These are phyloP conservation scores for Acipenser transmontanus DNA, from an alignment of 2,797 vertebrate species.

Conservation along the genomic window DNA sequence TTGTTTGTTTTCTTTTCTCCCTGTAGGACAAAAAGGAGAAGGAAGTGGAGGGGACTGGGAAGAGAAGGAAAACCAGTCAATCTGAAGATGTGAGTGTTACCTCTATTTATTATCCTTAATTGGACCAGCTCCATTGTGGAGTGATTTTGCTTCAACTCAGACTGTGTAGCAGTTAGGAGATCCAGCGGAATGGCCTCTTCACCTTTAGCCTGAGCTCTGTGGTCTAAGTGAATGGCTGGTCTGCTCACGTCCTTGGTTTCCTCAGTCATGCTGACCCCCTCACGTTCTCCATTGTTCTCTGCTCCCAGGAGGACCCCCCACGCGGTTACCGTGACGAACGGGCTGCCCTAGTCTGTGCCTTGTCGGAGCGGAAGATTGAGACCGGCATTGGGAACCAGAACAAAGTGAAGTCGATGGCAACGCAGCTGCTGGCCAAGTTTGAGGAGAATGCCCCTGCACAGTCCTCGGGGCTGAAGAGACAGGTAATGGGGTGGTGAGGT, in stretches of 20 bases:
- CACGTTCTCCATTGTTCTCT: neutral
- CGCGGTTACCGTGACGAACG: conserved; percentile 63
- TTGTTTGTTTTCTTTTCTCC: conserved; percentile 17
- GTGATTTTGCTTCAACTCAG: too few species aligned
- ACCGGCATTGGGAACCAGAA: conserved; percentile 71
- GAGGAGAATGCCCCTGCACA: conserved; percentile 84
- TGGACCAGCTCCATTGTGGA: too few species aligned
- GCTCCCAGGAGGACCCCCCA: conserved; percentile 70
- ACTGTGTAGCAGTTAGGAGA: too few species aligned
- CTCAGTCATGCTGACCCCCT: too few species aligned
- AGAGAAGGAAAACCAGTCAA: conserved; percentile 91
- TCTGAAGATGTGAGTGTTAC: conserved; percentile 84
- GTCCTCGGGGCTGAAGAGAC: conserved; percentile 71
- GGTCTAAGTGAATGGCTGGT: neutral
- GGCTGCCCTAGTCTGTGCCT: conserved; percentile 50
- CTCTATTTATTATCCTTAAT: neutral
- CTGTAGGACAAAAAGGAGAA: conserved; percentile 94
- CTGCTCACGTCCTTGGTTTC: too few species aligned
- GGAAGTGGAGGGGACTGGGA: conserved; percentile 80
- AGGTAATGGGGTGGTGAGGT: conserved; percentile 58
- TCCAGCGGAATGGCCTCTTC: conserved; percentile 8
- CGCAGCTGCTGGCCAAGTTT: conserved; percentile 91
- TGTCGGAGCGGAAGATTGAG: conserved; percentile 71
- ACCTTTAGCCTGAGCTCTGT: neutral
- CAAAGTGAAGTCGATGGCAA: conserved; percentile 96